Conservation (phyloP, 1,140 invertebrate genomes). For the Drusus annulatus region DNA sequence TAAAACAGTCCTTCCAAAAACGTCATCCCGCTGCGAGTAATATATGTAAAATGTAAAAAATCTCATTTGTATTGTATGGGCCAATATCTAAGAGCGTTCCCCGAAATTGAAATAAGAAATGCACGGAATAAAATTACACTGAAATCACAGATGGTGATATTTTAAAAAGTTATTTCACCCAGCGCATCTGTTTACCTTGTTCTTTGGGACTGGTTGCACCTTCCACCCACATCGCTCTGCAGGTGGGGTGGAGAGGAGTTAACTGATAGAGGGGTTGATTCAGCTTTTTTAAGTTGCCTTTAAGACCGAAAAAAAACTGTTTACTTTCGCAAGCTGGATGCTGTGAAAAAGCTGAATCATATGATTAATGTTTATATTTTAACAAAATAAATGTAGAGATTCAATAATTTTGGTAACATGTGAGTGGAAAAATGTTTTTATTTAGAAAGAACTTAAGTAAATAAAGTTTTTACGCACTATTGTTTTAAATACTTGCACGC, state of each 20-base stretch:
- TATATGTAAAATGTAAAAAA: no score
- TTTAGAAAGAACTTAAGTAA: no score
- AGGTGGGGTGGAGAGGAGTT: background rate
- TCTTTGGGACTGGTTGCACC: constrained; percentile 16
- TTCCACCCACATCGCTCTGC: background rate
- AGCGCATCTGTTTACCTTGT: constrained; percentile 41
- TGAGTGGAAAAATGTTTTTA: no score
- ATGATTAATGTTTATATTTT: no score
- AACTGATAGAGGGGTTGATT: constrained; percentile 2
- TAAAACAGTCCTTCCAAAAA: no score
- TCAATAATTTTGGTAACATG: no score
- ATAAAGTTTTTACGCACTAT: no score
- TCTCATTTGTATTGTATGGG: no score
- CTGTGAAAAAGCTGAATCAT: no score
- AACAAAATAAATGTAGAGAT: no score
- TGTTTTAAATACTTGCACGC: no score
- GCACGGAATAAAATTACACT: constrained; percentile 21
- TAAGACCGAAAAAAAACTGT: constrained; percentile 18
- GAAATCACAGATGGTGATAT: constrained; percentile 38
- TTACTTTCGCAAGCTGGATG: background rate
- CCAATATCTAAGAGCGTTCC: background rate
- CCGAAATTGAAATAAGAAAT: constrained; percentile 10
- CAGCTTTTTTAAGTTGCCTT: constrained; percentile 33
- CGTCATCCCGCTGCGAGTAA: no score
- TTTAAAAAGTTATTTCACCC: constrained; percentile 38